A percentile compares a stretch with the other conserved stretches of the same genome.
phyloP scores from a whole-genome alignment of 2,888 invertebrate genomes.

The Pachydiplax longipennis region DNA sequence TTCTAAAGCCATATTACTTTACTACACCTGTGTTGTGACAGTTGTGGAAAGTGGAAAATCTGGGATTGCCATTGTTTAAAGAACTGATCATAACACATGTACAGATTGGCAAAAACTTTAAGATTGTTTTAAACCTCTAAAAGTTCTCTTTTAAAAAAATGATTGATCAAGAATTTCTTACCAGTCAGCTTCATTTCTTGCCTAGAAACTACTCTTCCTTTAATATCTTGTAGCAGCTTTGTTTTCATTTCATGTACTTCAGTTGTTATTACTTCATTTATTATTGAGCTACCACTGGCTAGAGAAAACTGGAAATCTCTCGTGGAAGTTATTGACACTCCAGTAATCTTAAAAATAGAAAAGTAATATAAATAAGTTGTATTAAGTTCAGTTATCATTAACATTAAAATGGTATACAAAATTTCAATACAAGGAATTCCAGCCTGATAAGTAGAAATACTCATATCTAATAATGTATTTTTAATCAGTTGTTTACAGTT shows the following conservation, averaged over 20 bases:
- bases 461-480: no score
- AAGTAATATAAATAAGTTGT: no score
- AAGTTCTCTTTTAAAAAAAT: background rate
- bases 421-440: background rate
- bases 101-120: no score
- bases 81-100: no score
- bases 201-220: constrained; percentile 60
- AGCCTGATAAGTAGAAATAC: no score
- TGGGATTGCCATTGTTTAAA: no score
- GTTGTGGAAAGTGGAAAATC: no score
- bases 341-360: constrained; percentile 3
- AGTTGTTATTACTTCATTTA: constrained; percentile 53
- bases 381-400: background rate
- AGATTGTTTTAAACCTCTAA: no score
- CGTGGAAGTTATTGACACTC: background rate
- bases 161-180: constrained; percentile 30
- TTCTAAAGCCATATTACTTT: no score
- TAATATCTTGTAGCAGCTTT: constrained; percentile 62
- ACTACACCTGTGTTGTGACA: no score
- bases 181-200: constrained; percentile 59
- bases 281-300: constrained; percentile 46
- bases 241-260: constrained; percentile 62
- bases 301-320: constrained; percentile 13
- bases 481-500: no score
- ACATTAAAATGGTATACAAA: background rate